Evolutionary conservation across 2,797 vertebrate genomes (phyloP).

Genomic region (Sebastes glaucus): DNA sequence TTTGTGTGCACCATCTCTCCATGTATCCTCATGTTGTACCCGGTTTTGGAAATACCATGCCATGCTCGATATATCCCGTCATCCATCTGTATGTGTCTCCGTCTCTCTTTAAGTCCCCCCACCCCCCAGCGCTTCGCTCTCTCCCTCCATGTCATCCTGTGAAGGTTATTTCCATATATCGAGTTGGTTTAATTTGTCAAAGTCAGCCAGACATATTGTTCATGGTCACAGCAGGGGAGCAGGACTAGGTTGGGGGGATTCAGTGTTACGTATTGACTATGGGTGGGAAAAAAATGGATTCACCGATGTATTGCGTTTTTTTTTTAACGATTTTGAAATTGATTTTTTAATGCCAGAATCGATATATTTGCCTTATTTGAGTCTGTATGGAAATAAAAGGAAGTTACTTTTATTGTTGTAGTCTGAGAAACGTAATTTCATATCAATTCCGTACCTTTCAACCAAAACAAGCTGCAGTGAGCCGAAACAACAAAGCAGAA

Average conservation of each 20-base stretch:
- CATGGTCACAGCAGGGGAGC: constrained; percentile 43
- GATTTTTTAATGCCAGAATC: no score
- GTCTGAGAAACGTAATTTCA: no score
- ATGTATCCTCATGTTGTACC: constrained; percentile 5
- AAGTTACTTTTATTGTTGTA: no score
- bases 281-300: no score
- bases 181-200: constrained; percentile 80
- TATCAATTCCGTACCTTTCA: no score
- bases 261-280: constrained; percentile 30
- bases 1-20: not conserved
- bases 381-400: fast-evolving
- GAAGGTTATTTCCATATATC: constrained; percentile 81
- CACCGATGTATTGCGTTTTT: no score
- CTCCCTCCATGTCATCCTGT: constrained; percentile 38
- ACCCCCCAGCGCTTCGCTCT: not conserved
- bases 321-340: no score
- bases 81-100: constrained; percentile 41
- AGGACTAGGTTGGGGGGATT: constrained; percentile 19
- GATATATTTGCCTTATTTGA: no score
- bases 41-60: constrained; percentile 44
- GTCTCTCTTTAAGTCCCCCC: constrained; percentile 9
- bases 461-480: no score
- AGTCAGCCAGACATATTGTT: constrained; percentile 70
- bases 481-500: no score
- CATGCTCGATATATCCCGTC: constrained; percentile 29